Conservation (phyloP, 2,797 vertebrate genomes). For the Microchirus variegatus region DNA sequence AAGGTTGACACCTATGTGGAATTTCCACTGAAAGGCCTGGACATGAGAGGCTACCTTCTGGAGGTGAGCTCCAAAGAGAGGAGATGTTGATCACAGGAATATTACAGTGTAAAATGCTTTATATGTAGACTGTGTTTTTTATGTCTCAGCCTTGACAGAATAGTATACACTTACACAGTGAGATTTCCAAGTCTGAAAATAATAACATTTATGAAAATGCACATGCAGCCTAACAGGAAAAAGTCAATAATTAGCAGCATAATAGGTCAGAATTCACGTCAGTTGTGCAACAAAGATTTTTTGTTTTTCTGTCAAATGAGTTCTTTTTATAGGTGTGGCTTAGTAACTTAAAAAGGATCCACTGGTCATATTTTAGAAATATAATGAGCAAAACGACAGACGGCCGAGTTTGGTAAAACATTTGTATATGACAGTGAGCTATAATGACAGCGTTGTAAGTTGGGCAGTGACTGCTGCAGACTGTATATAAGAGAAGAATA, state of each 20-base stretch:
- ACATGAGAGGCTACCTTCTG: slow-evolving; percentile 95
- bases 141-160: not conserved
- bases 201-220: too few species aligned
- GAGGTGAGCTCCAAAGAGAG: slow-evolving; percentile 83
- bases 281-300: not conserved
- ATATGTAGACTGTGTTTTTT: not conserved
- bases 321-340: slow-evolving; percentile 6
- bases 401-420: too few species aligned
- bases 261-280: not conserved
- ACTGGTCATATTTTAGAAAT: not conserved
- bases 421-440: not conserved
- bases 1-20: slow-evolving; percentile 98
- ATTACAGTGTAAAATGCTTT: not conserved
- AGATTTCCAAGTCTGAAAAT: not conserved
- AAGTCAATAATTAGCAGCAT: too few species aligned
- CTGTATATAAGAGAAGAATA: slow-evolving; percentile 4
- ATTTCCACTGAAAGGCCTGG: slow-evolving; percentile 92
- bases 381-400: slow-evolving; percentile 1
- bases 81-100: not conserved
- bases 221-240: too few species aligned
- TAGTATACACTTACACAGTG: not conserved
- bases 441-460: slow-evolving; percentile 8
- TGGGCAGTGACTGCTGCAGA: slow-evolving; percentile 13
- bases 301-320: slow-evolving; percentile 11
- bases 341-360: slow-evolving; percentile 14